phyloP scores from a whole-genome alignment of 1,140 invertebrate species.

The Leptonema lineaticorne region DNA sequence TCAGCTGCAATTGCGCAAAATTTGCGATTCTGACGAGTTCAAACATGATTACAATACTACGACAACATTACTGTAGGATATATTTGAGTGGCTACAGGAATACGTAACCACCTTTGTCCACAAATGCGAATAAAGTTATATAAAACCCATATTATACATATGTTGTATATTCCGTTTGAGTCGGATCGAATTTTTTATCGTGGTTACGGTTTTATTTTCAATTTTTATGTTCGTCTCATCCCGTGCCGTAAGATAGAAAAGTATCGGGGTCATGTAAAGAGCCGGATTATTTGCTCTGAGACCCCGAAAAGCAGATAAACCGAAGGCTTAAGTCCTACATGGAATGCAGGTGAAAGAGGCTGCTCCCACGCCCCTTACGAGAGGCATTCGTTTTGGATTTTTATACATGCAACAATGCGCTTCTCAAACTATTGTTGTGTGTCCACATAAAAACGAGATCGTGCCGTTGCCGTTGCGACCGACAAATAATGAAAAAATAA shows the following conservation, averaged over 20 bases:
- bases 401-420: background rate
- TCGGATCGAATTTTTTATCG: background rate
- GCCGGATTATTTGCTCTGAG: constrained; percentile 27
- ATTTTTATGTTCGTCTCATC: background rate
- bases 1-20: background rate
- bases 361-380: constrained; percentile 21
- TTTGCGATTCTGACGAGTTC: background rate
- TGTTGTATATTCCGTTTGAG: background rate
- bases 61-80: background rate
- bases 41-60: background rate
- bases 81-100: no score
- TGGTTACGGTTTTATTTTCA: background rate
- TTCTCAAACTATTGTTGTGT: background rate
- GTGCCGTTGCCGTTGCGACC: no score
- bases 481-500: no score
- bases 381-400: background rate
- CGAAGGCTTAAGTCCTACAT: constrained; percentile 4
- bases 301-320: constrained; percentile 6
- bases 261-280: constrained; percentile 10
- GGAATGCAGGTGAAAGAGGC: constrained; percentile 26
- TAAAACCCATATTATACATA: background rate
- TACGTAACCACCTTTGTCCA: background rate
- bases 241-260: background rate
- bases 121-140: background rate
- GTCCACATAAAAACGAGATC: no score